These are phyloP conservation scores for Podocnemis expansa DNA, from an alignment of 2,113 vertebrate genomes.

Conservation along the genomic window DNA sequence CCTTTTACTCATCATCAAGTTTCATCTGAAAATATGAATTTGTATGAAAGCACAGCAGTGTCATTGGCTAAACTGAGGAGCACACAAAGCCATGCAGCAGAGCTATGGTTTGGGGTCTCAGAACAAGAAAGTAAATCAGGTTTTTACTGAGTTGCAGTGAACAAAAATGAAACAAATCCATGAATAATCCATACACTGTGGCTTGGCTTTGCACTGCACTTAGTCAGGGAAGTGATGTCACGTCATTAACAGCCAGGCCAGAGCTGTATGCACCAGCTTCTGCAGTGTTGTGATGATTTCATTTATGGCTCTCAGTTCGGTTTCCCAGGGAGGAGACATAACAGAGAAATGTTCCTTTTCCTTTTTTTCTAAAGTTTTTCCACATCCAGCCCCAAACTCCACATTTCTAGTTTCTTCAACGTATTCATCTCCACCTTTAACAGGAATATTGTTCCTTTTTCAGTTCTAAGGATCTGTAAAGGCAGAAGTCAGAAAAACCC, in stretches of 20 bases:
- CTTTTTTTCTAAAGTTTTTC: background rate
- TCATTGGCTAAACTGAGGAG: background rate
- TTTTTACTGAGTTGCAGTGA: background rate
- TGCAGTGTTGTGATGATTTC: background rate
- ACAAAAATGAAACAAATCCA: background rate
- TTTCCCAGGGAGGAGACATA: background rate
- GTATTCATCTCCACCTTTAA: background rate
- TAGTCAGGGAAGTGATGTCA: background rate
- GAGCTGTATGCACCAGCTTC: background rate
- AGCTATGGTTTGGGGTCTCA: fast-evolving
- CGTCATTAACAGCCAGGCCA: background rate
- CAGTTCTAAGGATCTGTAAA: background rate
- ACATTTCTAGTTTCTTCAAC: background rate
- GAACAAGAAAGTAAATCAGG: background rate
- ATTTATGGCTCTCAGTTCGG: background rate
- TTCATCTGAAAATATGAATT: background rate
- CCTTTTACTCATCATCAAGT: fast-evolving
- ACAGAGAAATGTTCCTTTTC: background rate
- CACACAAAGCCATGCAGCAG: fast-evolving
- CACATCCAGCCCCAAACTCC: background rate
- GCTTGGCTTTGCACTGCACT: background rate
- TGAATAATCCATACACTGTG: background rate
- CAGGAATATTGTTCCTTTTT: background rate
- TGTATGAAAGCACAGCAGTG: background rate
- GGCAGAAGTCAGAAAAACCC: background rate